Base-by-base conservation (phyloP, 2,797 vertebrate species). In the Nyctalus aviator region DNA sequence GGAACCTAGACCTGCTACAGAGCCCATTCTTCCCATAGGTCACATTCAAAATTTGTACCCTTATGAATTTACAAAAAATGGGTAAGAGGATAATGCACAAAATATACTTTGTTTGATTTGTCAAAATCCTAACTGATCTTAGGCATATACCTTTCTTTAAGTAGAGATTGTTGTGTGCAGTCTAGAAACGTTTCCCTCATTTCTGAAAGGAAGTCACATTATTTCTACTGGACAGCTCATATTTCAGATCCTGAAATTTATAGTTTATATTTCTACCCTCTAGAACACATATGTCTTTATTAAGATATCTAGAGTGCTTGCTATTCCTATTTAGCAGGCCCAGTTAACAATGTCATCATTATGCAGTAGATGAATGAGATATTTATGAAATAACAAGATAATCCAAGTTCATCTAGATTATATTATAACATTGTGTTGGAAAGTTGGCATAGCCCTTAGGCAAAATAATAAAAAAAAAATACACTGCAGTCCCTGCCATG, bases 161-260 rank as follows among this genome's bases (percentile, higher is more conserved):
- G 25, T 17, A 6, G 37, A 25, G 18, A 46, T 8, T 71, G 6
- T 55, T 71, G 7, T 18, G 13, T n/a, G 83, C 85, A 14, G 1
- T 69, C 1, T 11, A 88, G 62, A 8, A 68, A 71, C 21, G 18
- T 76, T 10, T 55, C n/a, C 53, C 23, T 81, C 18, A 37, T 35
- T 69, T 94, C 37, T 25, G 32, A 93, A 53, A 93, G 44, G 13
- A 62, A 25, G 48, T 88, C 37, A 35, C 17, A 35, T 88, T 86
- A 71, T 30, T 6, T 14, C 35, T 50, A 27, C 32, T 32, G 50
- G 11, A 30, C 13, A 21, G 46, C 25, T 83, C 30, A 23, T 27
- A 91, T 75, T 79, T 94, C 79, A 66, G n/a, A 81, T 9, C 10
- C 20, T 76, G n/a, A 93, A 64, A 81, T 82, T 64, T 64, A 57